phyloP scores from a whole-genome alignment of 2,113 vertebrate genomes.

The Potamarius usumacintae region DNA sequence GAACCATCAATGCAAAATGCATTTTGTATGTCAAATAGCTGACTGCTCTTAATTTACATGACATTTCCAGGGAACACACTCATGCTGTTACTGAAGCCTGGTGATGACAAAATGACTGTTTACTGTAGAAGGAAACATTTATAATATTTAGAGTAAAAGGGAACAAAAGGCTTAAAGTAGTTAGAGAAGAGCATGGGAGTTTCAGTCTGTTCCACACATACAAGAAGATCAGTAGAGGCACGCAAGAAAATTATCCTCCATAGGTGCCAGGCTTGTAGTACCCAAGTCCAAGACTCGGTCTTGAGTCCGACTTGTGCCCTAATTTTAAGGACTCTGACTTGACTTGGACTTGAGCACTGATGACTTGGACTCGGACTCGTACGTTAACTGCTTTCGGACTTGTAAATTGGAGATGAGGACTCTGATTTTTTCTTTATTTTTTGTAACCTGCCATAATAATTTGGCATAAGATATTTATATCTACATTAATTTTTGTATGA shows the following conservation, averaged over 20 bases:
- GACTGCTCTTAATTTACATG: slow-evolving; percentile 14
- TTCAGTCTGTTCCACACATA: neutral
- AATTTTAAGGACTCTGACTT: too few species aligned
- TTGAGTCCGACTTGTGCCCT: too few species aligned
- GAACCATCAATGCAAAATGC: neutral
- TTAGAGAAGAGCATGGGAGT: neutral
- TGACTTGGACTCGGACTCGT: too few species aligned
- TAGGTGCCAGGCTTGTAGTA: neutral
- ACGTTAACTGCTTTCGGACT: too few species aligned
- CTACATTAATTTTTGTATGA: too few species aligned
- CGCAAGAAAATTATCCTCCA: neutral
- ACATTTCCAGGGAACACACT: slow-evolving; percentile 9
- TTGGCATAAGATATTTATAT: too few species aligned
- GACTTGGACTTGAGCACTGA: too few species aligned
- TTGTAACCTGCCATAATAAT: too few species aligned
- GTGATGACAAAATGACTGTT: slow-evolving; percentile 12
- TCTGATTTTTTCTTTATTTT: too few species aligned
- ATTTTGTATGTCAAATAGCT: slow-evolving; percentile 5
- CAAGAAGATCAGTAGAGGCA: neutral
- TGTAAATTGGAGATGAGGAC: too few species aligned
- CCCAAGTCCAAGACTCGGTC: too few species aligned
- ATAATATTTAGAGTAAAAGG: slow-evolving; percentile 7
- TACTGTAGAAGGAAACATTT: slow-evolving; percentile 7
- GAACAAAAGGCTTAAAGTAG: neutral
- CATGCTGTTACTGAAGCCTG: neutral